Conservation (phyloP, 2,888 invertebrate species). For the Acrocera orbiculus region DNA sequence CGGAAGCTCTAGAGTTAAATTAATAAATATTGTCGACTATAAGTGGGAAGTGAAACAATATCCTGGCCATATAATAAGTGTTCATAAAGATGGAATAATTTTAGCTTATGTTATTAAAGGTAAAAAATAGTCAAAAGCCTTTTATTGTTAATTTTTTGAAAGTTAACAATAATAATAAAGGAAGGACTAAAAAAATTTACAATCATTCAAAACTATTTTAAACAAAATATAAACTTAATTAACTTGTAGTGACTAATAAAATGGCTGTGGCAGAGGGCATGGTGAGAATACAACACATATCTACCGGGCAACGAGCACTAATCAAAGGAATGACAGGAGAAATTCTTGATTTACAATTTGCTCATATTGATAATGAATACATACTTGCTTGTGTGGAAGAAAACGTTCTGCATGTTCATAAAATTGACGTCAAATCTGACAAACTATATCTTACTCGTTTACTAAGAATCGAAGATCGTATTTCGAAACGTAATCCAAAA, state of each 20-base stretch:
- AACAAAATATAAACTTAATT: constrained; percentile 16
- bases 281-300: constrained; percentile 61
- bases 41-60: constrained; percentile 85
- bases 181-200: neutral
- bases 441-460: constrained; percentile 37
- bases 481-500: constrained; percentile 30
- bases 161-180: neutral
- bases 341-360: constrained; percentile 84
- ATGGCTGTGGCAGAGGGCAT: constrained; percentile 40
- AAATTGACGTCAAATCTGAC: constrained; percentile 45
- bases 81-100: constrained; percentile 69
- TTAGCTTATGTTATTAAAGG: constrained; percentile 85
- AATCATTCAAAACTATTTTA: neutral
- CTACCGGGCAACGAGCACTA: constrained; percentile 50
- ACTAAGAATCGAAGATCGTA: constrained; percentile 30
- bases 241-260: constrained; percentile 26
- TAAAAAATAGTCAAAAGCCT: constrained; percentile 23
- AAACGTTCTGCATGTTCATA: constrained; percentile 65
- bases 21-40: constrained; percentile 78
- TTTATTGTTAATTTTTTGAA: constrained; percentile 3
- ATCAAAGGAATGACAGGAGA: constrained; percentile 76
- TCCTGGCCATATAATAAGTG: constrained; percentile 70
- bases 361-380: constrained; percentile 58
- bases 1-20: constrained; percentile 77
- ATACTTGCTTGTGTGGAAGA: constrained; percentile 79